Evolutionary conservation across 2,888 invertebrate genomes (phyloP).

Genomic region (Mesodorylaimus sp.): DNA sequence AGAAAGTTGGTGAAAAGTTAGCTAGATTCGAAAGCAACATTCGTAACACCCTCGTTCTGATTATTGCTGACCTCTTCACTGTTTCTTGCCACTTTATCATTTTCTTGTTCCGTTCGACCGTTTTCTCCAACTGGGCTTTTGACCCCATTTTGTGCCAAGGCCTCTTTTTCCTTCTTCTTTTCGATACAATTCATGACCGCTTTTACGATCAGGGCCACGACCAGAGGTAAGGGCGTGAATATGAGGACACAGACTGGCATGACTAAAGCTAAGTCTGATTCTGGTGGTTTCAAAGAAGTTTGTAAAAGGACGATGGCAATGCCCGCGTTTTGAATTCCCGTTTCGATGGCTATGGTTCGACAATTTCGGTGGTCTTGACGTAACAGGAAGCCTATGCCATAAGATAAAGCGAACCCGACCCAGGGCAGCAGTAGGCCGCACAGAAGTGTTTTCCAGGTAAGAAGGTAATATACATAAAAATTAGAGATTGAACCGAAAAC

Average conservation of each 20-base stretch:
- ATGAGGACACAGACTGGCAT: background rate
- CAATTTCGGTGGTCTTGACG: background rate
- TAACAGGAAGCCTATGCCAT: constrained; percentile 16
- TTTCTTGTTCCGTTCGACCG: too few relatives aligned
- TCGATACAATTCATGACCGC: background rate
- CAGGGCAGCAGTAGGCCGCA: constrained; percentile 29
- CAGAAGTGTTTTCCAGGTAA: constrained; percentile 39
- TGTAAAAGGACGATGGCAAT: constrained; percentile 29
- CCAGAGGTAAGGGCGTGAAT: constrained; percentile 1
- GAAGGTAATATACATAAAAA: constrained; percentile 64
- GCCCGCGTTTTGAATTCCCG: constrained; percentile 24
- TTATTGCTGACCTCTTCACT: too few relatives aligned
- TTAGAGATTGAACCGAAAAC: constrained; percentile 73
- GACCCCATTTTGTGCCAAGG: too few relatives aligned
- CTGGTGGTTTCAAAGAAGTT: background rate
- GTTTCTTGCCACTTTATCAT: too few relatives aligned
- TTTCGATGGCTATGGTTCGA: constrained; percentile 20
- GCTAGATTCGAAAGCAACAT: too few relatives aligned
- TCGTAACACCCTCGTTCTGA: too few relatives aligned
- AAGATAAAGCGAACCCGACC: constrained; percentile 31
- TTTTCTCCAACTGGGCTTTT: too few relatives aligned
- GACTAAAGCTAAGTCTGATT: background rate
- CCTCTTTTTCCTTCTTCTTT: background rate
- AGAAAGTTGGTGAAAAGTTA: too few relatives aligned
- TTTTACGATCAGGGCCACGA: background rate